These are phyloP conservation scores for Aromia moschata DNA, from an alignment of 2,888 invertebrate species.

Conservation along the genomic window DNA sequence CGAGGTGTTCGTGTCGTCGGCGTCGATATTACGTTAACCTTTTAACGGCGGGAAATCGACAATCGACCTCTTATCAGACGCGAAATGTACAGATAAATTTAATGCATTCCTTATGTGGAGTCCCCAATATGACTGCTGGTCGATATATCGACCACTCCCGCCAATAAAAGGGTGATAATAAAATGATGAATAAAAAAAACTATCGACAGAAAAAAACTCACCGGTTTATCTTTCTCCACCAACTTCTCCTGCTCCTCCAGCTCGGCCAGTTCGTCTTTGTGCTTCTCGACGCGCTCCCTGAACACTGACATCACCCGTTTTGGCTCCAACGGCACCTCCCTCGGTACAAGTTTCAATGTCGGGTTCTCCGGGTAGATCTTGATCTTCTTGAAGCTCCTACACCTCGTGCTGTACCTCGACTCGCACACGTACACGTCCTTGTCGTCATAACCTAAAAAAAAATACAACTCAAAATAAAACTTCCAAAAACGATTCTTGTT, in stretches of 20 bases:
- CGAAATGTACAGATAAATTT: too few relatives aligned
- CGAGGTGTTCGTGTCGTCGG: too few relatives aligned
- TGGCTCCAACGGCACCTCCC: conserved; percentile 82
- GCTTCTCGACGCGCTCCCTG: conserved; percentile 88
- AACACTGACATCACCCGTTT: conserved; percentile 93
- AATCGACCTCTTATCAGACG: too few relatives aligned
- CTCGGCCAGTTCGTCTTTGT: conserved; percentile 88
- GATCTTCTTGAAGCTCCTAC: conserved; percentile 92
- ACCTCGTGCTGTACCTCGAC: conserved; percentile 88
- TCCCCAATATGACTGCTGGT: too few relatives aligned
- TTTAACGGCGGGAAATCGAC: too few relatives aligned
- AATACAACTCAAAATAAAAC: too few relatives aligned
- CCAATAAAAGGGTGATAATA: too few relatives aligned
- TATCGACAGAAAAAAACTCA: too few relatives aligned
- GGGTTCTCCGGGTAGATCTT: conserved; percentile 79
- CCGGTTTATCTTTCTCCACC: conserved; percentile 86
- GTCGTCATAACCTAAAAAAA: conserved; percentile 75
- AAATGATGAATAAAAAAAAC: conserved; percentile 3
- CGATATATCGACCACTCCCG: too few relatives aligned
- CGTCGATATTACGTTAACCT: too few relatives aligned
- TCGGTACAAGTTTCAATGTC: conserved; percentile 70
- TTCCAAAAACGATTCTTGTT: too few relatives aligned
- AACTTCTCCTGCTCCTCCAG: conserved; percentile 84
- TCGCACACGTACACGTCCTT: conserved; percentile 98
- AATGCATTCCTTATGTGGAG: too few relatives aligned